These are phyloP conservation scores for Bucco capensis DNA, from an alignment of 2,113 vertebrate genomes.

Conservation along the genomic window DNA sequence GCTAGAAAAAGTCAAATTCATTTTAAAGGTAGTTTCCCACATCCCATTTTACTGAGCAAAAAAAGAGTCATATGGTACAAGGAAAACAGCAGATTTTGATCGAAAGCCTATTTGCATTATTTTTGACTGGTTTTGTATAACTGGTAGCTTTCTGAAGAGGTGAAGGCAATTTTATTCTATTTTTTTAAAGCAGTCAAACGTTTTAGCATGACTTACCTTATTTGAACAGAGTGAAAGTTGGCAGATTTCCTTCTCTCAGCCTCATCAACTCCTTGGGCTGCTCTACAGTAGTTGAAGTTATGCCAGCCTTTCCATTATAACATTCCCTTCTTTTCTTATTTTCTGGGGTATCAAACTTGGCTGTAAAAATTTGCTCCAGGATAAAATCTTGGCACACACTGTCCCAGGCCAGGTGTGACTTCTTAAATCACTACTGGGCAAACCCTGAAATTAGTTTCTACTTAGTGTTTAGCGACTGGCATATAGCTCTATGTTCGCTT, in stretches of 20 bases:
- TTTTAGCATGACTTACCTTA: neutral
- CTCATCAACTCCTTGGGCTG: constrained; percentile 4
- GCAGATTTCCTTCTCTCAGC: neutral
- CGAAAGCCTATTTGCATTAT: neutral
- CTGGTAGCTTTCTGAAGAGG: neutral
- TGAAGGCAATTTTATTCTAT: neutral
- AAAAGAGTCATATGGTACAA: neutral
- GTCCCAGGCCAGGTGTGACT: constrained; percentile 1
- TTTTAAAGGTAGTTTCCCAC: neutral
- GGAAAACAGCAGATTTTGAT: neutral
- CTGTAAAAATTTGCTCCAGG: neutral
- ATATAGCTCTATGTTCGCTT: neutral
- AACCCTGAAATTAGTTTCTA: constrained; percentile 32
- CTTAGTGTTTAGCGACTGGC: neutral
- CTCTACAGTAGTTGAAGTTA: constrained; percentile 11
- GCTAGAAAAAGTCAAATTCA: neutral
- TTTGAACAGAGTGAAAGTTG: constrained; percentile 13
- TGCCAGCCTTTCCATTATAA: constrained; percentile 50
- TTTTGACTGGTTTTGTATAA: neutral
- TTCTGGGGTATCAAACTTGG: neutral
- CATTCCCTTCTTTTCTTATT: constrained; percentile 20
- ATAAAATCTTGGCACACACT: neutral
- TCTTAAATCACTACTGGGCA: constrained; percentile 11
- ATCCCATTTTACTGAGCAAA: neutral
- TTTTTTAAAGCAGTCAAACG: neutral